phyloP scores from a whole-genome alignment of 2,113 vertebrate species.

The Saguinus midas region DNA sequence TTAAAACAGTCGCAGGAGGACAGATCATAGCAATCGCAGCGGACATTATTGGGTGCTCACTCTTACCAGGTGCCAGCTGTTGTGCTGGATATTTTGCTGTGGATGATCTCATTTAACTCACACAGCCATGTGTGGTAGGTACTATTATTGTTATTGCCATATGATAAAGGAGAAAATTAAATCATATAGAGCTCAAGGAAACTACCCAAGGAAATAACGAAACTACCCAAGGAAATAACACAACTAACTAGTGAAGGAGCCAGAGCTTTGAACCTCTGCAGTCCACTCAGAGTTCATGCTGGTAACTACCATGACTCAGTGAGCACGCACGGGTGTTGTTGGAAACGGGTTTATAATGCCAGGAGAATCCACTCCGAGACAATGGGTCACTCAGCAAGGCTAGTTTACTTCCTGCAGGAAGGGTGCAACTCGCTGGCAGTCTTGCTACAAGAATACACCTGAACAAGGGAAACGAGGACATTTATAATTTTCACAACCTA shows the following conservation, averaged over 20 bases:
- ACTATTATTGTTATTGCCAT: neutral
- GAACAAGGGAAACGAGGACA: too few relatives aligned
- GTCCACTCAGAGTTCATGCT: neutral
- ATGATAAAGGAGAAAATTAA: neutral
- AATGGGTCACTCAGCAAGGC: too few relatives aligned
- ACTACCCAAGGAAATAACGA: neutral
- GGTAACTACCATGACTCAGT: neutral
- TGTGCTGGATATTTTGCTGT: neutral
- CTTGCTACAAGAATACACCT: too few relatives aligned
- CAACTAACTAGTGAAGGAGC: neutral
- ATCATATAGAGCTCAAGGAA: neutral
- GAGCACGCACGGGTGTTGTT: neutral
- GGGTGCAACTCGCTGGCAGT: too few relatives aligned
- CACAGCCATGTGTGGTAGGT: accelerated
- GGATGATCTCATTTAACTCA: neutral
- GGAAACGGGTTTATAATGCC: too few relatives aligned
- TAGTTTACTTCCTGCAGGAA: too few relatives aligned
- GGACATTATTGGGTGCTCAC: accelerated
- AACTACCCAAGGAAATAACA: neutral
- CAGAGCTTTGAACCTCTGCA: neutral
- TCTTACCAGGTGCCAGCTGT: accelerated
- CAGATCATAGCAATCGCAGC: neutral
- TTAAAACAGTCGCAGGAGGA: neutral
- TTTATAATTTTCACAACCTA: too few relatives aligned
- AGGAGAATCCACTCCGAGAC: too few relatives aligned